Conservation (phyloP, 2,797 vertebrate genomes). For the Spinus olivaceus region DNA sequence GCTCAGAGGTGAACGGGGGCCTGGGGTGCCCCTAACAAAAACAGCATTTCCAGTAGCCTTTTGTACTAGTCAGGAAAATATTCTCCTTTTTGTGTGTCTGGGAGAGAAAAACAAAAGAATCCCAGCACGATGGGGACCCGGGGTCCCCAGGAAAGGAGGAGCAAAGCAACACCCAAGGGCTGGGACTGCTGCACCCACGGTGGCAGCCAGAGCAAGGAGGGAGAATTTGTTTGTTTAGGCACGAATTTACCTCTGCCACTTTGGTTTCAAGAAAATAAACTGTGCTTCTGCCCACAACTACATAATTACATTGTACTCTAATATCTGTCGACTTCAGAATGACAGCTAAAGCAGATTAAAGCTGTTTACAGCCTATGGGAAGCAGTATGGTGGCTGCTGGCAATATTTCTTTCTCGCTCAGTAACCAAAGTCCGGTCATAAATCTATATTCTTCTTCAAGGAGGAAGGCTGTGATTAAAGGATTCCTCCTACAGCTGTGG, state of each 20-base stretch:
- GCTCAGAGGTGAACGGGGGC: background rate
- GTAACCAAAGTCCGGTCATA: constrained; percentile 68
- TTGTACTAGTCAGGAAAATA: background rate
- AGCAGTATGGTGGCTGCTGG: constrained; percentile 50
- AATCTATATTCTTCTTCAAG: constrained; percentile 75
- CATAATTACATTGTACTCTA: constrained; percentile 67
- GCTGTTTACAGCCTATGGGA: constrained; percentile 62
- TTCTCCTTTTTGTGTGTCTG: background rate
- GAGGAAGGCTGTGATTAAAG: constrained; percentile 74
- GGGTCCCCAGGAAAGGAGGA: background rate
- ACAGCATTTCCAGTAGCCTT: background rate
- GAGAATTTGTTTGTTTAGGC: constrained; percentile 23
- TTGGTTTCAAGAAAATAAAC: constrained; percentile 58
- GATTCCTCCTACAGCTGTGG: constrained; percentile 72
- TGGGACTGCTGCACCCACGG: background rate
- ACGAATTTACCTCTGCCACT: constrained; percentile 14
- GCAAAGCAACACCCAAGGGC: background rate
- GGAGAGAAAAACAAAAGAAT: background rate
- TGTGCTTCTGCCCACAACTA: constrained; percentile 55
- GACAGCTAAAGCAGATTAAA: constrained; percentile 72
- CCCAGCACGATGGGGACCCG: accelerated
- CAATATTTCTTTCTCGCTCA: constrained; percentile 65
- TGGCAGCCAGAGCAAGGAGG: background rate
- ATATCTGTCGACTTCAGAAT: constrained; percentile 69
- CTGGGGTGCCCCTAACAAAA: background rate